A percentile compares a stretch with the other conserved stretches of the same genome.
Evolutionary conservation across 2,113 vertebrate species (phyloP).

Genomic region (Eurystomus gularis): DNA sequence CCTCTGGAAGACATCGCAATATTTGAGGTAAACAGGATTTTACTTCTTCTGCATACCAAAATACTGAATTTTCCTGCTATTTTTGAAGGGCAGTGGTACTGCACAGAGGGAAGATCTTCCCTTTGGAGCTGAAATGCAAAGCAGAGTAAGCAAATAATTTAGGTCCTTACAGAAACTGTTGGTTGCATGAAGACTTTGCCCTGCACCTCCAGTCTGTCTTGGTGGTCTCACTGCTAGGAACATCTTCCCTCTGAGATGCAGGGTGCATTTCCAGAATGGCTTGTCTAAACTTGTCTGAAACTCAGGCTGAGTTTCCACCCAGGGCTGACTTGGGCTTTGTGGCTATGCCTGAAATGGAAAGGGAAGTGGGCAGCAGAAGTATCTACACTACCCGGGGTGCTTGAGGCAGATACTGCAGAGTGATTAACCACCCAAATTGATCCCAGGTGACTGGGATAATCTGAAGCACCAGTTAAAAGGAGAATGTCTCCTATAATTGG

Average conservation of each 20-base stretch:
- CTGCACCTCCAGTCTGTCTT: neutral
- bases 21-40: neutral
- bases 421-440: neutral
- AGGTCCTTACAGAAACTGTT: neutral
- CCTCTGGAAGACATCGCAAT: neutral
- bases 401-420: neutral
- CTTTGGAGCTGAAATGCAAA: neutral
- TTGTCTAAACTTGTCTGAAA: neutral
- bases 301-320: neutral
- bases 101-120: neutral
- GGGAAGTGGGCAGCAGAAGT: neutral
- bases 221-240: neutral
- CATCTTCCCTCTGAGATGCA: neutral
- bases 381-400: rapidly evolving
- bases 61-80: neutral
- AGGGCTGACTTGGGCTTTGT: neutral
- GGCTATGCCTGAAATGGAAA: neutral
- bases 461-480: neutral
- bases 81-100: neutral
- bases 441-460: neutral
- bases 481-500: neutral
- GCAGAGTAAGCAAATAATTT: neutral
- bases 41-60: neutral
- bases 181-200: neutral
- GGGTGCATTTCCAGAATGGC: neutral